Conservation (phyloP, 1,140 invertebrate species). For the Pseudomyrmex dendroicus region DNA sequence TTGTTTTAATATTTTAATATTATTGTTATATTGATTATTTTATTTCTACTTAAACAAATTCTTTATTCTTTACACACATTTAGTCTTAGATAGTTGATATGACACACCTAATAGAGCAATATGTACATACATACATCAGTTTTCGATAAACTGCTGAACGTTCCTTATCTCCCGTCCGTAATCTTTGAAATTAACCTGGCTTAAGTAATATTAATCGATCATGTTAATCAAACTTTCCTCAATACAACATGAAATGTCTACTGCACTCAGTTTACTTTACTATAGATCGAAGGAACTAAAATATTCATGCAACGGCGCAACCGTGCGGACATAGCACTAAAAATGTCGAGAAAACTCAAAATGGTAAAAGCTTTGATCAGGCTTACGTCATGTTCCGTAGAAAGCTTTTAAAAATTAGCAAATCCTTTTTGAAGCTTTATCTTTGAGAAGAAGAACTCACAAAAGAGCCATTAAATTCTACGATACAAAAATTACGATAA, state of each 20-base stretch:
- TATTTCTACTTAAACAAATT: not conserved
- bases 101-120: not conserved
- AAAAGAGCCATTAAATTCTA: conserved; percentile 37
- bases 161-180: not conserved
- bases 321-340: conserved; percentile 40
- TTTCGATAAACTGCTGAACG: not conserved
- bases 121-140: not conserved
- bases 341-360: conserved; percentile 48
- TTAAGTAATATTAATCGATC: conserved; percentile 45
- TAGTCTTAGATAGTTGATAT: too few relatives aligned
- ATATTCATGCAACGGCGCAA: conserved; percentile 41
- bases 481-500: conserved; percentile 21
- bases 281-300: conserved; percentile 48
- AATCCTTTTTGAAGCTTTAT: conserved; percentile 53
- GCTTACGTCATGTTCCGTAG: conserved; percentile 29
- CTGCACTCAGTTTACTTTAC: conserved; percentile 52
- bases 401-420: conserved; percentile 57
- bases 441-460: conserved; percentile 38
- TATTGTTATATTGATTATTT: not conserved
- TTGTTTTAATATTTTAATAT: too few relatives aligned
- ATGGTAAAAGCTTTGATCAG: conserved; percentile 54
- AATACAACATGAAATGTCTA: conserved; percentile 38
- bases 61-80: too few relatives aligned
- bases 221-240: conserved; percentile 49
- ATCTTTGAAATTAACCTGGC: conserved; percentile 19